A percentile compares a stretch with the other conserved stretches of the same genome.
Evolutionary conservation across 2,888 invertebrate species (phyloP).

Genomic region (Cheilosia scutellata): DNA sequence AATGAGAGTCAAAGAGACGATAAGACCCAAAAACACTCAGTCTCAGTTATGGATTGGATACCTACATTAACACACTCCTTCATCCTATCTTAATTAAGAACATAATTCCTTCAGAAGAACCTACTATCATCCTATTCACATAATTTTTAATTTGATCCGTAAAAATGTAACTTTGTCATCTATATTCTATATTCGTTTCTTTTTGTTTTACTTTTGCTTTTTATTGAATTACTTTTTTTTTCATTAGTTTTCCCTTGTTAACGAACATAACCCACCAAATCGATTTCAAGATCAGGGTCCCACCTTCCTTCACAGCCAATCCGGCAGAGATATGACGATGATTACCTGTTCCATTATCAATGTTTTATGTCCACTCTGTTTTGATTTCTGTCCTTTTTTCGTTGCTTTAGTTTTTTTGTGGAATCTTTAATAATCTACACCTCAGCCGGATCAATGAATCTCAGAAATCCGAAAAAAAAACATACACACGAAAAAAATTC

Average conservation of each 20-base stretch:
- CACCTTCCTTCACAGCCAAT: slow-evolving; percentile 52
- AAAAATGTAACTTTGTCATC: slow-evolving; percentile 64
- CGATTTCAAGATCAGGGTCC: slow-evolving; percentile 65
- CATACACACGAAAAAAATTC: not conserved
- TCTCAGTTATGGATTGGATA: slow-evolving; percentile 22
- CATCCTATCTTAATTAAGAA: slow-evolving; percentile 69
- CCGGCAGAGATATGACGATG: slow-evolving; percentile 62
- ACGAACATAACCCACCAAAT: slow-evolving; percentile 57
- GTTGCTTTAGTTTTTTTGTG: slow-evolving; percentile 21
- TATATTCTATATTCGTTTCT: slow-evolving; percentile 4
- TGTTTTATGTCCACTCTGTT: slow-evolving; percentile 73
- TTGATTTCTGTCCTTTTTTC: slow-evolving; percentile 70
- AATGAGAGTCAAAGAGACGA: slow-evolving; percentile 37
- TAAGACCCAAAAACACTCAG: slow-evolving; percentile 48
- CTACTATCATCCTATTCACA: slow-evolving; percentile 20
- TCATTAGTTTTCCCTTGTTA: slow-evolving; percentile 21
- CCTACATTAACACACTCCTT: not conserved
- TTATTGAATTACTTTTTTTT: slow-evolving; percentile 17
- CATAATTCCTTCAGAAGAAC: slow-evolving; percentile 52
- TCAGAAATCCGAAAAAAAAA: slow-evolving; percentile 43
- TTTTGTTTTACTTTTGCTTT: slow-evolving; percentile 57
- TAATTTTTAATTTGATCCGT: slow-evolving; percentile 48
- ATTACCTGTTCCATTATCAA: slow-evolving; percentile 72
- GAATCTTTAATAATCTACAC: slow-evolving; percentile 72
- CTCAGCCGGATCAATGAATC: slow-evolving; percentile 74